Base-by-base conservation (phyloP, 2,888 invertebrate genomes). In the Drosophila quasianomalipes region DNA sequence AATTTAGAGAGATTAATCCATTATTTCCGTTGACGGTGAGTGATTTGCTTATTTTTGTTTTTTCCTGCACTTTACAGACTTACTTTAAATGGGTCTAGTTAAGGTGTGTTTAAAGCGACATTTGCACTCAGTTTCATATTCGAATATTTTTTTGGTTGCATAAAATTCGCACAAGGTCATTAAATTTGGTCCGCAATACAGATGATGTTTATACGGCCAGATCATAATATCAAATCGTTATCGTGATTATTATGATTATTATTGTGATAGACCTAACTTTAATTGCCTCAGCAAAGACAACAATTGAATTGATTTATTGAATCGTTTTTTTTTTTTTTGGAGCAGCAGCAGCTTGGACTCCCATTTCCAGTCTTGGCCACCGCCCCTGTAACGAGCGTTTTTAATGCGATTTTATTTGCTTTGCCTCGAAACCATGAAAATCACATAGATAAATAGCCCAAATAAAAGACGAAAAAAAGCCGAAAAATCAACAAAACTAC, bases 391-490 rank as follows among this genome's bases (percentile, higher is more conserved):
- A 82, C 76, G 52, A 76, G 73, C 76, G 51, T 60, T 55, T 74
- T 81, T 83, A 83, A 83, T 80, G 72, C 70, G 80, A 76, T 85
- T 80, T 87, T 82, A 74, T 83, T 83, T 87, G 72, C 72, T 39
- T 76, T 71, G 83, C 76, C 69, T 59, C 76, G 81, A 76, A 70
- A 60, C 70, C 74, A 70, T 66, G 59, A 79, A 79, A 71, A 75
- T 69, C 79, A 66, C 44, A 71, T 49, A 68, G 58, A 79, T 74
- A 83, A 81, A 82, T 68, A 64, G 64, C 52, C 14, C 19, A 72
- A 37, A 65, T 44, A 54, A 67, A 55, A 57, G 9, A 26, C 28
- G 61, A 76, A 78, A 53, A 66, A 41, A 41, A 6, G 14, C 9
- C 22, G 5, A 53, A 14, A 35, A 31, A 72, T 12, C 28, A 68